A percentile compares a stretch with the other conserved stretches of the same genome.
Evolutionary conservation across 2,797 vertebrate species (phyloP).

Genomic region (Anguilla pacifica): DNA sequence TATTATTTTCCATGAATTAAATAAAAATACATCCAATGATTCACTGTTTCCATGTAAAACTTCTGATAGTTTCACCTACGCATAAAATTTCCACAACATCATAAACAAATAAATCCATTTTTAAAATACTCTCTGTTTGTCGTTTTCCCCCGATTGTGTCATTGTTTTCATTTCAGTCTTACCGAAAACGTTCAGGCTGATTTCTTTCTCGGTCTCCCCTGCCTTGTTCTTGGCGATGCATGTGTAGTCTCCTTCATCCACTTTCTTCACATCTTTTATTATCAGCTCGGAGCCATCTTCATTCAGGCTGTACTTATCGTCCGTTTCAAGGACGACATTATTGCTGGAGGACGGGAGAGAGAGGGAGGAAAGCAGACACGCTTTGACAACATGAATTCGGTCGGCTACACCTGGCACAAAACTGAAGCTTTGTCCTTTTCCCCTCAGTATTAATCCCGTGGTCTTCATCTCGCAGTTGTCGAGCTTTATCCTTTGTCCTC

Average conservation of each 20-base stretch:
- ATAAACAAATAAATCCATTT: background rate
- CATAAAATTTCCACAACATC: background rate
- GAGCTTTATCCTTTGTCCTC: background rate
- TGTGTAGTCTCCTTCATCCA: conserved; percentile 91
- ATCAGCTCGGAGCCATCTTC: conserved; percentile 88
- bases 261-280: conserved; percentile 87
- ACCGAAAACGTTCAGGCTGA: conserved; percentile 97
- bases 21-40: background rate
- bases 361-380: background rate
- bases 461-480: background rate
- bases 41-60: background rate
- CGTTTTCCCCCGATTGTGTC: background rate
- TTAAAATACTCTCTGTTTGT: background rate
- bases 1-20: background rate
- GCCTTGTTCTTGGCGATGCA: conserved; percentile 97
- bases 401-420: conserved; percentile 32
- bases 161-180: conserved; percentile 46
- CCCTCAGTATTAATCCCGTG: background rate
- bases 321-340: conserved; percentile 66
- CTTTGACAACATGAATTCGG: background rate
- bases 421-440: background rate
- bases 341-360: conserved; percentile 59
- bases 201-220: conserved; percentile 83
- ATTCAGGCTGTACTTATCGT: conserved; percentile 86
- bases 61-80: background rate